phyloP scores from a whole-genome alignment of 2,113 vertebrate species.

The Columba janthina region DNA sequence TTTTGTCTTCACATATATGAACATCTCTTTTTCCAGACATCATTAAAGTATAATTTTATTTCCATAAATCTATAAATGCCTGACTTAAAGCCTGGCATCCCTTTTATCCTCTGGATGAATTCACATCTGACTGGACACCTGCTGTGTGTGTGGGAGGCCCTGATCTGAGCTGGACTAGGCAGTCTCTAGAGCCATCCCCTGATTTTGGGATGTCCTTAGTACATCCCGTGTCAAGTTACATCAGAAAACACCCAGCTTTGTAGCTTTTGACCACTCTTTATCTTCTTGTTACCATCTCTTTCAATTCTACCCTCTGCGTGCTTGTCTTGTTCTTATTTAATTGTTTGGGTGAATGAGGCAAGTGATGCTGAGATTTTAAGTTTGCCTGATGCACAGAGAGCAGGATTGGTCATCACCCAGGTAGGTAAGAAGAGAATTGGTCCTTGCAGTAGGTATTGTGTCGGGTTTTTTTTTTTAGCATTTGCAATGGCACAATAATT shows the following conservation, averaged over 20 bases:
- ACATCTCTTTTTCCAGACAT: neutral
- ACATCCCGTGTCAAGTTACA: neutral
- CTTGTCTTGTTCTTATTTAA: neutral
- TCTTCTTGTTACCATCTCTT: neutral
- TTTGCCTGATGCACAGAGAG: neutral
- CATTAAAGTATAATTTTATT: neutral
- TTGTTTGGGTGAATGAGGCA: neutral
- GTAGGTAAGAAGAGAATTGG: neutral
- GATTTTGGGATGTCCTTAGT: neutral
- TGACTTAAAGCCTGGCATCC: neutral
- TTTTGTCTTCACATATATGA: neutral
- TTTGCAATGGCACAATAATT: neutral
- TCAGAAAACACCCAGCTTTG: neutral
- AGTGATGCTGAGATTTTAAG: neutral
- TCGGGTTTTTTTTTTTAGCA: neutral
- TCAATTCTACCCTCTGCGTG: neutral
- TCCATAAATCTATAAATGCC: neutral
- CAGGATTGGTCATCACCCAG: neutral
- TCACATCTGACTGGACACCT: accelerated
- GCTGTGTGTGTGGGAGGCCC: neutral
- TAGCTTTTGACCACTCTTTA: neutral
- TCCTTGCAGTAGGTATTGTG: neutral
- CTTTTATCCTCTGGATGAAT: neutral
- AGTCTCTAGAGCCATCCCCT: neutral
- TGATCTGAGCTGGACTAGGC: neutral